A percentile compares a stretch with the other conserved stretches of the same genome.
These are phyloP conservation scores for Procambarus clarkii DNA, from an alignment of 1,140 invertebrate species.

Conservation along the genomic window DNA sequence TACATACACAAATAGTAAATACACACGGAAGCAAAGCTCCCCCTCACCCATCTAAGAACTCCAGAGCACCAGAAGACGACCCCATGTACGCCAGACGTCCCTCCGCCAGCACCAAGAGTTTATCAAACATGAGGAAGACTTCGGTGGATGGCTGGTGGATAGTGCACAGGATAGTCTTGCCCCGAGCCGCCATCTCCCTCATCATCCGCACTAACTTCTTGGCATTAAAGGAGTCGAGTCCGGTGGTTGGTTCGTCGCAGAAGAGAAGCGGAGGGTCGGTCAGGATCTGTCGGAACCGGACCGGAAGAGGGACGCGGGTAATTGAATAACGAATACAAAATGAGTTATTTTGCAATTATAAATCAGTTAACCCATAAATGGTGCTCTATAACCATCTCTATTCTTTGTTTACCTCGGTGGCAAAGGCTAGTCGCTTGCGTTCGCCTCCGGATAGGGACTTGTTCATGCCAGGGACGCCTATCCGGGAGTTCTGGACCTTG, in stretches of 20 bases:
- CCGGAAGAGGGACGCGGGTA: no score
- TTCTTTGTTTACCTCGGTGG: conserved; percentile 74
- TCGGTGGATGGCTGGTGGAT: conserved; percentile 92
- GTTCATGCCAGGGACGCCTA: conserved; percentile 76
- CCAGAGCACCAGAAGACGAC: conserved; percentile 74
- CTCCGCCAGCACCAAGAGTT: conserved; percentile 84
- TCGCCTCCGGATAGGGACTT: conserved; percentile 77
- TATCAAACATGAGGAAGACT: conserved; percentile 87
- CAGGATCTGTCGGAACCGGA: conserved; percentile 75
- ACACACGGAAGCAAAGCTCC: background rate
- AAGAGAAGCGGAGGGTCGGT: conserved; percentile 80
- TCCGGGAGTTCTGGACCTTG: conserved; percentile 79
- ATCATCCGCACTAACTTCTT: conserved; percentile 80
- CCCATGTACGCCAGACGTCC: conserved; percentile 90
- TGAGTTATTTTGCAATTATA: no score
- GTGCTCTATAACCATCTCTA: no score
- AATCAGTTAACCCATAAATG: no score
- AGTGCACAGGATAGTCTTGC: conserved; percentile 88
- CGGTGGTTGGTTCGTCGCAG: conserved; percentile 81
- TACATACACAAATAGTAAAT: no score
- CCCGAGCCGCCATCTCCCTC: conserved; percentile 80
- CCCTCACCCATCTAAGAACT: conserved; percentile 76
- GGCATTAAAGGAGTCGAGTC: conserved; percentile 80
- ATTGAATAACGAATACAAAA: no score
- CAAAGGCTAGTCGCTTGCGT: conserved; percentile 77